phyloP scores from a whole-genome alignment of 2,113 vertebrate genomes.

The Azemiops feae region DNA sequence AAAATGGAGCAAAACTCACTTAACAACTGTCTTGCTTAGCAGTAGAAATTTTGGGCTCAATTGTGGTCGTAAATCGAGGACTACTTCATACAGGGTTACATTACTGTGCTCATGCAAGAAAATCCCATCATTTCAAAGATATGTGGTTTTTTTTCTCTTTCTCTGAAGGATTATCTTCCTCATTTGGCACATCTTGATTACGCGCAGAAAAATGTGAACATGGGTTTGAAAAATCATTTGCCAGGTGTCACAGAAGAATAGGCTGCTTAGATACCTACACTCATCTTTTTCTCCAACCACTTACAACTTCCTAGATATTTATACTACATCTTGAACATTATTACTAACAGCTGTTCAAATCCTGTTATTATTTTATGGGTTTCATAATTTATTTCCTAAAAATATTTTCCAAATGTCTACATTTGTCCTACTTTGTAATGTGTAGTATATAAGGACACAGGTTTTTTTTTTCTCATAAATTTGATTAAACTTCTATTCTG shows the following conservation, averaged over 20 bases:
- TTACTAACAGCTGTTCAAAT: background rate
- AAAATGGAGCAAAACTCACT: background rate
- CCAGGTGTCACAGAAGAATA: background rate
- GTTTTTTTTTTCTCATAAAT: background rate
- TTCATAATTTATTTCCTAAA: background rate
- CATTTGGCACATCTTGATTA: background rate
- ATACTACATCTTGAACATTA: background rate
- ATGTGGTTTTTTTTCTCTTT: background rate
- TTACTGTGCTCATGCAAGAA: background rate
- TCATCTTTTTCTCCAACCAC: background rate
- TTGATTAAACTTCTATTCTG: background rate
- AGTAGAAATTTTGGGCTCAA: background rate
- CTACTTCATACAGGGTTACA: background rate
- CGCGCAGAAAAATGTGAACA: background rate
- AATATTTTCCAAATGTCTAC: background rate
- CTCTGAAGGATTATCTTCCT: background rate
- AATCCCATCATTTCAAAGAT: background rate
- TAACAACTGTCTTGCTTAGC: background rate
- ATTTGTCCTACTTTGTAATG: background rate
- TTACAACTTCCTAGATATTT: background rate
- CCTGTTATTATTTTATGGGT: background rate
- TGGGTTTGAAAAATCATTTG: background rate
- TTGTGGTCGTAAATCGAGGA: background rate
- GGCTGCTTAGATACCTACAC: background rate
- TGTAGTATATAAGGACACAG: background rate